Base-by-base conservation (phyloP, 2,797 vertebrate genomes). In the Huso huso region DNA sequence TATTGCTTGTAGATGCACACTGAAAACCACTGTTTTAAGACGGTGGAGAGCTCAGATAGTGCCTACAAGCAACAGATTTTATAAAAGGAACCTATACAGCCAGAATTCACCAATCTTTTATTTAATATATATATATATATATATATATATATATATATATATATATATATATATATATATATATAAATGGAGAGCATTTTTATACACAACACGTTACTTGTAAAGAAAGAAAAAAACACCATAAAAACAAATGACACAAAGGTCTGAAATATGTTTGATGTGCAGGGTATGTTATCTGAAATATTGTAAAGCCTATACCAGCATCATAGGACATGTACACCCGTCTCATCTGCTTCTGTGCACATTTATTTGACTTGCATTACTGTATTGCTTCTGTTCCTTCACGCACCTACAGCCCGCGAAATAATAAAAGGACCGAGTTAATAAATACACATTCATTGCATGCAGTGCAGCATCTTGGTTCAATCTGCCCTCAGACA, bases 401-500 rank as follows among this genome's bases (percentile, higher is more conserved):
- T 10, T 6, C 60, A 18, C 6, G 53, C 49, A 67, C 11, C 48
- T 7, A 63, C 52, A 55, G n/a, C 61, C 48, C 12, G 10, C 59
- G 15, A 66, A 57, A 66, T 66, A 51, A 63, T 62, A 62, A 57
- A 37, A 37, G 37, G 3, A 53, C n/a, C 12, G 61, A 49, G 10
- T 70, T 63, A 12, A 13, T 15, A 51, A 10, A 49, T 66, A 1
- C 13, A 18, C 49, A 52, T 64, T 64, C 6, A 37, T 37, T 37
- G 37, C 37, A 37, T 5, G 37, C 37, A 37, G 37, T 37, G 37
- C 37, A 37, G 37, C 37, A 12, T 66, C 7, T 58, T 49, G 55
- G 12, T 58, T 59, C 53, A 58, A 57, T 57, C 57, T 67, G 66
- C 51, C 62, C 10, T 37, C 61, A 13, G 59, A 37, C 60, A 62